Evolutionary conservation across 2,888 invertebrate genomes (phyloP), one percentile per base, ranked within the genome.

Genomic region (Elaeidobius kamerunicus): DNA sequence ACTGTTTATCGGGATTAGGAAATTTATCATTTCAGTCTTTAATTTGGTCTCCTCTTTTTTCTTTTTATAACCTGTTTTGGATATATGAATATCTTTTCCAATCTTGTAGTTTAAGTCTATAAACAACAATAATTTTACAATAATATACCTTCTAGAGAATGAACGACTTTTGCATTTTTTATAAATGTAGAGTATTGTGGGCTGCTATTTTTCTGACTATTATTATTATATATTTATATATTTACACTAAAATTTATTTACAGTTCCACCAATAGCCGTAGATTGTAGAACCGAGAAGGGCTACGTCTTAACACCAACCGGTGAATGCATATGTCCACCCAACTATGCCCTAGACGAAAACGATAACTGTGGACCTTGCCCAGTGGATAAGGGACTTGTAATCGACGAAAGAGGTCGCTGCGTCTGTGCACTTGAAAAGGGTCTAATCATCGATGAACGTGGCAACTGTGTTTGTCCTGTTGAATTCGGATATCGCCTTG

Each of bases 401-500:
- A 76, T 91, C 17, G 88, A 89, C 63, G 81, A 84, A 46, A 80
- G 83, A 32, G 91, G 90, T 1, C 85, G 85, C 36, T 93, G 92
- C 67, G 84, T 88, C 1, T 93, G 92, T 67, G 90, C 88, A 46
- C 72, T 86, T 4, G 85, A 86, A 59, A 83, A 85, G 52, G 91
- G 91, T 19, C 82, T 86, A 72, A 83, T 85, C 12, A 81, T 86
- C 19, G 88, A 88, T 56, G 87, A 88, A 53, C 80, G 85, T 32
- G 85, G 84, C 20, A 81, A 82, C 63, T 93, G 93, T 68, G 82
- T 85, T 1, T 87, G 87, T 59, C 86, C 87, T 1, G 79, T 80
- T 1, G 80, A 83, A 60, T 78, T 81, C 62, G 86, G 85, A 38
- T 86, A 85, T 64, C 75, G 76, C 16, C 69, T 86, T 1, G 83